A percentile compares a stretch with the other conserved stretches of the same genome.
phyloP scores from a whole-genome alignment of 2,113 vertebrate species.

The Calypte anna region DNA sequence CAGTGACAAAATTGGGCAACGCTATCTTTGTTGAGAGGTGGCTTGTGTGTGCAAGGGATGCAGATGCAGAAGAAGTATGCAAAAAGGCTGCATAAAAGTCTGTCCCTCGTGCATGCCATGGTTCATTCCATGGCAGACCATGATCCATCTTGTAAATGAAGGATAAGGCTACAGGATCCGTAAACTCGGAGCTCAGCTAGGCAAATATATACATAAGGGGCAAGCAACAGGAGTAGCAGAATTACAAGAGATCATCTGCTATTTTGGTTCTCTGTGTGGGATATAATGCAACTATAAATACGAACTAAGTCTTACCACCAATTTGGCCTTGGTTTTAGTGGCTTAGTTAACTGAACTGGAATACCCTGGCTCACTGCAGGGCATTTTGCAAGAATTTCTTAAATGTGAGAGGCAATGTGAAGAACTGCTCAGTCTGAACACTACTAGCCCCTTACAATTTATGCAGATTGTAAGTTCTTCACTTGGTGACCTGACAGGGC shows the following conservation, averaged over 20 bases:
- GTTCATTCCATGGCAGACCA: background rate
- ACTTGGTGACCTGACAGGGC: background rate
- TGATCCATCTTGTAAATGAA: background rate
- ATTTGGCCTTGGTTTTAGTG: constrained; percentile 8
- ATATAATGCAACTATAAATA: background rate
- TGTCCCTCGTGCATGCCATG: background rate
- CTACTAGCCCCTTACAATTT: background rate
- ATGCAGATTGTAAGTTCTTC: background rate
- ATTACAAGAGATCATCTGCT: background rate
- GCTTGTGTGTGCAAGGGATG: background rate
- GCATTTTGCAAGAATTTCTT: background rate
- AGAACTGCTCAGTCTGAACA: background rate
- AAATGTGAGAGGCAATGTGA: background rate
- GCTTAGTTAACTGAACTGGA: constrained; percentile 24
- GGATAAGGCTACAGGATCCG: background rate
- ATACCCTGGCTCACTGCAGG: background rate
- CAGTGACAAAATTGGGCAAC: background rate
- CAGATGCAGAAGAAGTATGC: background rate
- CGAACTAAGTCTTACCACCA: background rate
- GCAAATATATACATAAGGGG: background rate
- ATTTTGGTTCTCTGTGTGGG: background rate
- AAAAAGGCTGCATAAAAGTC: background rate
- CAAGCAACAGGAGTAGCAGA: background rate
- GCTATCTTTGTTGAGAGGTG: background rate
- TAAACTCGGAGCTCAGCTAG: background rate